These are phyloP conservation scores for Crambe crambe DNA, from an alignment of 37 sponge, comb jelly and placozoan species.

Conservation along the genomic window DNA sequence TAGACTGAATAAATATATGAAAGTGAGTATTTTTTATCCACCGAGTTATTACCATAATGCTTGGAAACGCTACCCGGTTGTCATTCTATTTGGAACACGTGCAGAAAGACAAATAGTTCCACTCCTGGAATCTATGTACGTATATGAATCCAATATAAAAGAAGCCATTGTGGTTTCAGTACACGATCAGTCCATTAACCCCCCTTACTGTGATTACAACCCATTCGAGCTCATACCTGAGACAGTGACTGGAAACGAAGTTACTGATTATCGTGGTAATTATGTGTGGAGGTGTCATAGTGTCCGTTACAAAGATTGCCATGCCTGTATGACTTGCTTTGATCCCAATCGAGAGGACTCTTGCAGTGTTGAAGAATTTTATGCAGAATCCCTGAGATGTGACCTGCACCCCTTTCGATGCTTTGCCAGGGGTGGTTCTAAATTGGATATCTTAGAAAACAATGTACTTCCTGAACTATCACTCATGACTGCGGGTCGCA, in stretches of 20 bases:
- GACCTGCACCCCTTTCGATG: neutral
- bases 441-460: conserved; percentile 39
- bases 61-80: conserved; percentile 51
- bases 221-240: neutral
- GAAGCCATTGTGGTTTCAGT: conserved; percentile 54
- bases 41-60: conserved; percentile 65
- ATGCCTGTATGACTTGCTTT: conserved; percentile 50
- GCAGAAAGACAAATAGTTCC: neutral
- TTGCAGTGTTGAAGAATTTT: conserved; percentile 49
- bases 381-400: conserved; percentile 11
- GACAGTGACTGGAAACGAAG: neutral
- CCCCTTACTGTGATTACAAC: conserved; percentile 24
- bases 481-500: conserved; percentile 25
- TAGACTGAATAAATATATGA: neutral
- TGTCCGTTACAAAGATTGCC: neutral
- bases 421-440: conserved; percentile 20
- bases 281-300: conserved; percentile 17
- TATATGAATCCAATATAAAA: conserved; percentile 43
- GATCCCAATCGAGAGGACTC: conserved; percentile 30
- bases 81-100: conserved; percentile 25
- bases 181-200: neutral
- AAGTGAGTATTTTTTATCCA: conserved; percentile 36
- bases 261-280: neutral
- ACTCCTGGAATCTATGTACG: conserved; percentile 39
- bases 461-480: conserved; percentile 34